Evolutionary conservation across 2,797 vertebrate species (phyloP).

Genomic region (Prunella strophiata): DNA sequence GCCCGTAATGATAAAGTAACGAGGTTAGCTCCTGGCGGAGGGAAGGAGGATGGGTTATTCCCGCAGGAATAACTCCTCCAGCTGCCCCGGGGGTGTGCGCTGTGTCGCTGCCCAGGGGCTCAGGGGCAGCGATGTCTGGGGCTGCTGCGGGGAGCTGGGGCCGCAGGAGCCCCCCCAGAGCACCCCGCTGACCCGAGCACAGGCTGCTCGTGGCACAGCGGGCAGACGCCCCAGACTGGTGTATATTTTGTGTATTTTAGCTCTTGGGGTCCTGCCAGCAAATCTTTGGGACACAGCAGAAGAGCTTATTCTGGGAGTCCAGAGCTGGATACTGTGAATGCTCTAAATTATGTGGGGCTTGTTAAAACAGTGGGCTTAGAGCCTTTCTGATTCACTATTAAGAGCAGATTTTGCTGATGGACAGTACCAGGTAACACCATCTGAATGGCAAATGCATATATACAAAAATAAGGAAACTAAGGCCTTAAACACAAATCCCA

Average conservation of each 20-base stretch:
- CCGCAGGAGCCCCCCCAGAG: background rate
- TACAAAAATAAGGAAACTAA: background rate
- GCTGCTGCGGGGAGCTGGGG: background rate
- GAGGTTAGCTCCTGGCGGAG: background rate
- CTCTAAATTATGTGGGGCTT: background rate
- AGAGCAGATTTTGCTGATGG: background rate
- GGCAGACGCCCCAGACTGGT: background rate
- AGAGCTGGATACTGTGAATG: background rate
- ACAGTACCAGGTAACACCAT: background rate
- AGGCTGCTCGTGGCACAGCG: fast-evolving
- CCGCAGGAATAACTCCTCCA: background rate
- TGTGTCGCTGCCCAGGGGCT: background rate
- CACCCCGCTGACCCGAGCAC: fast-evolving
- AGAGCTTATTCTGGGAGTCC: background rate
- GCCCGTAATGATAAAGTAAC: background rate
- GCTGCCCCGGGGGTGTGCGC: background rate
- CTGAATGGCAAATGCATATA: background rate
- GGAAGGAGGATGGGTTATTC: background rate
- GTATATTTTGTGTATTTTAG: fast-evolving
- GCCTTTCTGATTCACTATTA: background rate
- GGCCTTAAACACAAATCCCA: background rate
- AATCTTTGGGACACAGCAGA: background rate
- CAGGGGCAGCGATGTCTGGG: background rate
- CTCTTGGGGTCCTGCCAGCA: background rate
- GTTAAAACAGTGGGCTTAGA: background rate